phyloP scores from a whole-genome alignment of 1,140 invertebrate genomes.

The Hyles euphorbiae region DNA sequence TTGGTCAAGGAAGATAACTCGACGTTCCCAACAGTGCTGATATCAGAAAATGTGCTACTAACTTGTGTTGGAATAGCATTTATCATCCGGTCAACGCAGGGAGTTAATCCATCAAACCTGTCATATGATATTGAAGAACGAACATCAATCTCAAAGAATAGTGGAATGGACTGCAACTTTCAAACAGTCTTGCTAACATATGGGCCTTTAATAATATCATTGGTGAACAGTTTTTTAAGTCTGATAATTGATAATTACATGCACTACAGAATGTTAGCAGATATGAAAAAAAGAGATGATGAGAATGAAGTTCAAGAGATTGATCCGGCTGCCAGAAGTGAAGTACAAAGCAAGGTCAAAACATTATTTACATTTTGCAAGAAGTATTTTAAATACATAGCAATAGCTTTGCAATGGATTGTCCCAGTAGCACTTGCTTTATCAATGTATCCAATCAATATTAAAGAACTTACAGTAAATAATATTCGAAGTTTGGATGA shows the following conservation, averaged over 20 bases:
- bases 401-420: conserved; percentile 53
- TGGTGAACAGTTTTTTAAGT: conserved; percentile 63
- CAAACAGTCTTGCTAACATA: conserved; percentile 51
- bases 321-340: conserved; percentile 17
- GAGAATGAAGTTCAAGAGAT: conserved; percentile 47
- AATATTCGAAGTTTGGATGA: conserved; percentile 32
- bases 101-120: conserved; percentile 34
- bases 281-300: conserved; percentile 38
- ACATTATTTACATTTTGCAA: conserved; percentile 32
- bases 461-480: conserved; percentile 33
- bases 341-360: conserved; percentile 22
- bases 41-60: conserved; percentile 62
- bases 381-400: conserved; percentile 45
- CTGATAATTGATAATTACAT: conserved; percentile 62
- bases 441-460: conserved; percentile 52
- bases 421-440: conserved; percentile 43
- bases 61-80: conserved; percentile 60
- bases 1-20: conserved; percentile 33
- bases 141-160: conserved; percentile 22
- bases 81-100: conserved; percentile 39
- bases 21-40: conserved; percentile 36
- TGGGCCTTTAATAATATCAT: conserved; percentile 55
- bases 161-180: conserved; percentile 38
- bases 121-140: conserved; percentile 34
- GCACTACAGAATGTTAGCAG: conserved; percentile 52